Percentiles rank a stretch among this genome's conserved stretches.
These are phyloP conservation scores for Nymphalis polychloros DNA, from an alignment of 2,888 invertebrate species.

Conservation along the genomic window DNA sequence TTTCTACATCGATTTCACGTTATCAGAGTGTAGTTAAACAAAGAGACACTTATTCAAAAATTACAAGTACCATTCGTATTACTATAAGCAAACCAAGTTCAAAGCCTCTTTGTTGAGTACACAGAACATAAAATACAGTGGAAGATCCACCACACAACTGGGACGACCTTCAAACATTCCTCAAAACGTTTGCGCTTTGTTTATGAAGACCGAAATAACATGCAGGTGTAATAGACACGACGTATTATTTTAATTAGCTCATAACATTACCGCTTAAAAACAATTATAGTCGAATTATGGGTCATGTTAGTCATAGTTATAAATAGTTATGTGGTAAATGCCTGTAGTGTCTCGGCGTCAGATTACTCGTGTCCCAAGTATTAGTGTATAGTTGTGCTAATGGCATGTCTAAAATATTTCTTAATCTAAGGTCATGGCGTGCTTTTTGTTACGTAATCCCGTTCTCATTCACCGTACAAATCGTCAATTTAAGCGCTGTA, in stretches of 20 bases:
- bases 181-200: neutral
- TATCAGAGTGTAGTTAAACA: constrained; percentile 1
- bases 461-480: constrained; percentile 4
- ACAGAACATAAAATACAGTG: neutral
- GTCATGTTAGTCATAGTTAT: too few relatives aligned
- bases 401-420: neutral
- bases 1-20: too few relatives aligned
- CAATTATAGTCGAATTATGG: too few relatives aligned
- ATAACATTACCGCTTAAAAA: too few relatives aligned
- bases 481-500: neutral
- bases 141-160: neutral
- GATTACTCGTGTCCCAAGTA: too few relatives aligned
- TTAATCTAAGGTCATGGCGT: neutral
- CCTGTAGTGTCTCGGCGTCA: too few relatives aligned
- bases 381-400: neutral
- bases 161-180: neutral
- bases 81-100: constrained; percentile 2
- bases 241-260: too few relatives aligned
- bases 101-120: neutral
- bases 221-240: neutral
- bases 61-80: neutral
- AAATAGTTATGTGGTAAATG: too few relatives aligned
- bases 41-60: constrained; percentile 1
- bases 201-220: neutral
- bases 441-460: constrained; percentile 1